A percentile compares a stretch with the other conserved stretches of the same genome.
Evolutionary conservation across 2,888 invertebrate species (phyloP).

Genomic region (Callyntrura sp.): DNA sequence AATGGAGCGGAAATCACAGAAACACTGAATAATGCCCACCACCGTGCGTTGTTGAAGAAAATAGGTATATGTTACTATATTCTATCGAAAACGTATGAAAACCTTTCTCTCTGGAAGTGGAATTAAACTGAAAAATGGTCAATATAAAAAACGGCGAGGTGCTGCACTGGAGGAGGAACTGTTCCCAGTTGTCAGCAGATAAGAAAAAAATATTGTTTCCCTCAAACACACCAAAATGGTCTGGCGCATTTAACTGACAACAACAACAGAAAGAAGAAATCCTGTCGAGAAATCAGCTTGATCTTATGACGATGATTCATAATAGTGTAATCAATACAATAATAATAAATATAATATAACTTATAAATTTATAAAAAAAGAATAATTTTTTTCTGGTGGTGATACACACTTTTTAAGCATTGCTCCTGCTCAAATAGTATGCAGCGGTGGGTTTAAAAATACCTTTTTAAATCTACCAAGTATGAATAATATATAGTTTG

Average conservation of each 20-base stretch:
- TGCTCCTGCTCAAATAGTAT: conserved; percentile 44
- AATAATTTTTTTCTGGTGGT: conserved; percentile 28
- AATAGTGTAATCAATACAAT: conserved; percentile 37
- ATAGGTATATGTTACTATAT: too few species aligned
- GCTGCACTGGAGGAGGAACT: too few species aligned
- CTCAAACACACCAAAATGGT: neutral
- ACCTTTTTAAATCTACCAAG: conserved; percentile 23
- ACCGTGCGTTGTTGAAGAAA: too few species aligned
- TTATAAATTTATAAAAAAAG: conserved; percentile 37
- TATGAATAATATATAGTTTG: neutral
- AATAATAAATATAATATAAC: conserved; percentile 46
- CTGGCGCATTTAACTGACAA: conserved; percentile 8
- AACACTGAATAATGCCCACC: too few species aligned
- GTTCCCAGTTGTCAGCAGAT: too few species aligned
- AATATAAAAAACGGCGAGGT: too few species aligned
- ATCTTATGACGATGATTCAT: conserved; percentile 61
- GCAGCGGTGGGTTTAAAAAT: conserved; percentile 66
- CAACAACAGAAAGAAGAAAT: conserved; percentile 10
- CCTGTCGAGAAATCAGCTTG: neutral
- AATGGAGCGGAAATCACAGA: conserved; percentile 17
- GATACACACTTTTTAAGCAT: conserved; percentile 40
- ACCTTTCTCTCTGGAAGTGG: too few species aligned
- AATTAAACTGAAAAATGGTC: too few species aligned
- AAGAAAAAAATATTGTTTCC: too few species aligned
- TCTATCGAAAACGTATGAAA: neutral